phyloP scores from a whole-genome alignment of 2,113 vertebrate species.

The Potamarius usumacintae region DNA sequence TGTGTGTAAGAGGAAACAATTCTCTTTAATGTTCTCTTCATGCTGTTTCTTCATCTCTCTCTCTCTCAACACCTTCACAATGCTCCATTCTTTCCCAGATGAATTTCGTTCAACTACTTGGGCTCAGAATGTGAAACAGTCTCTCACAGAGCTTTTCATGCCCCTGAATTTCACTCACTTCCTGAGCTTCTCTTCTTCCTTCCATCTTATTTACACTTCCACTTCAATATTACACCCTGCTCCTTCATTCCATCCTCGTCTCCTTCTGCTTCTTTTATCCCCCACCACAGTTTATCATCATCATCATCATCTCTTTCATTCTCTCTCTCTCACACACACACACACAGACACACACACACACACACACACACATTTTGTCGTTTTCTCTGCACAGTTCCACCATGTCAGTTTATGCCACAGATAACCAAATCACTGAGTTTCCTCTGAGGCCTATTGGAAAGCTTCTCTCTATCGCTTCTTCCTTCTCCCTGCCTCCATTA shows the following conservation, averaged over 20 bases:
- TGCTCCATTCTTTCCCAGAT: not conserved
- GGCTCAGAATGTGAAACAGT: conserved; percentile 10
- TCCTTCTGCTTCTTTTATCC: not conserved
- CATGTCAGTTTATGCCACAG: conserved; percentile 5
- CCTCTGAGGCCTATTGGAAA: not conserved
- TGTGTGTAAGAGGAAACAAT: not conserved
- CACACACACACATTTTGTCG: not conserved
- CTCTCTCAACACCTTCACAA: not conserved
- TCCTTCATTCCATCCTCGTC: not conserved
- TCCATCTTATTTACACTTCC: conserved; percentile 26
- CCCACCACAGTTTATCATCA: not conserved
- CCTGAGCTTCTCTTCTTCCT: conserved; percentile 43
- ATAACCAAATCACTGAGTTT: conserved; percentile 28
- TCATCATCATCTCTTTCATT: not conserved
- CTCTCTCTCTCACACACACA: conserved; percentile 13
- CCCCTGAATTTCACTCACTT: not conserved
- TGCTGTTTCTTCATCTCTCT: not conserved
- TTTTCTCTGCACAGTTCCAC: not conserved
- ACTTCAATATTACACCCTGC: not conserved
- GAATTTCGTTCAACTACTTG: not conserved
- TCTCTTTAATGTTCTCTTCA: conserved; percentile 3
- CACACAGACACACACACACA: not conserved
- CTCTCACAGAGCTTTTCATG: not conserved
- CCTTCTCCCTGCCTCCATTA: conserved; percentile 18
- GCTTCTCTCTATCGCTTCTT: conserved; percentile 34